phyloP scores from a whole-genome alignment of 2,113 vertebrate species.

The zebrafish (Danio rerio) region DNA sequence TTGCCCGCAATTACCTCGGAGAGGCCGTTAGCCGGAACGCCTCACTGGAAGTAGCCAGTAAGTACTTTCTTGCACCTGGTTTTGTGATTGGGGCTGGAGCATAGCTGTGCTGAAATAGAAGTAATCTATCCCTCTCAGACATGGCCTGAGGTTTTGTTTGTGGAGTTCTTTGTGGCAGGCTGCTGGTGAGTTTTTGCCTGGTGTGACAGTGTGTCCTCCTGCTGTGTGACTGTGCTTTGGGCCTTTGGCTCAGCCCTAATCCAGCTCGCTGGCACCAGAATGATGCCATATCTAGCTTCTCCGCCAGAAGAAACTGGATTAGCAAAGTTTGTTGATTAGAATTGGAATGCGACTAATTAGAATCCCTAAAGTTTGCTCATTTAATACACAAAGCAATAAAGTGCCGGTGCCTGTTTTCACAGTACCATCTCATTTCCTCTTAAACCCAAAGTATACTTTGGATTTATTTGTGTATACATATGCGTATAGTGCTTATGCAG shows the following conservation, averaged over 20 bases:
- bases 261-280: constrained; percentile 35
- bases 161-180: constrained; percentile 27
- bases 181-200: constrained; percentile 19
- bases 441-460: neutral
- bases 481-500: too few species aligned
- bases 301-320: constrained; percentile 68
- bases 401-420: constrained; percentile 47
- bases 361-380: constrained; percentile 63
- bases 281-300: constrained; percentile 26
- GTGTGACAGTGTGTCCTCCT: constrained; percentile 23
- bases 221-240: neutral
- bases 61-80: constrained; percentile 67
- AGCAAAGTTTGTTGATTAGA: constrained; percentile 69
- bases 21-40: constrained; percentile 94
- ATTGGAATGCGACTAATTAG: constrained; percentile 67
- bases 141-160: constrained; percentile 37
- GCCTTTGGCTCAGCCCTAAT: constrained; percentile 23
- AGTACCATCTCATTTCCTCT: constrained; percentile 1
- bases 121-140: constrained; percentile 41
- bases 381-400: constrained; percentile 67
- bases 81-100: constrained; percentile 1
- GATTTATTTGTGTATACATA: neutral
- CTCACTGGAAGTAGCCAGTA: constrained; percentile 94
- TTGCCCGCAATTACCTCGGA: constrained; percentile 94
- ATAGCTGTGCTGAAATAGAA: constrained; percentile 12